Conservation (phyloP, 2,797 vertebrate genomes). For the Calcarius lapponicus region DNA sequence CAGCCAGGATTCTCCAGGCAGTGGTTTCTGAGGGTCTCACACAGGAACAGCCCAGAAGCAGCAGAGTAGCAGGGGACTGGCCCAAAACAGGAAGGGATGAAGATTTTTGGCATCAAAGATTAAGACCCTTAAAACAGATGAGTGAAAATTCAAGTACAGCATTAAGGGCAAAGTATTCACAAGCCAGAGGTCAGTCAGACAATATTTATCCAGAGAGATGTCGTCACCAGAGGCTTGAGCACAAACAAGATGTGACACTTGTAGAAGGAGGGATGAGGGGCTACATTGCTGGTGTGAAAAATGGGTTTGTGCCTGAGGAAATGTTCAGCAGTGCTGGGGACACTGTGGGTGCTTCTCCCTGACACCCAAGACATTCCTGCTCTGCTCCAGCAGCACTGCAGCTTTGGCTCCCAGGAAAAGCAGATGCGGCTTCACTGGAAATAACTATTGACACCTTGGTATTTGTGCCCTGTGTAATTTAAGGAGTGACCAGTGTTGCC, state of each 20-base stretch:
- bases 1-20: background rate
- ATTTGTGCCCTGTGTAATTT: background rate
- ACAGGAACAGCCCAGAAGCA: background rate
- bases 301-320: background rate
- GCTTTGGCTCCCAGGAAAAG: background rate
- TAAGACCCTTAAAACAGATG: background rate
- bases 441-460: background rate
- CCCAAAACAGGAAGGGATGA: background rate
- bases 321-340: background rate
- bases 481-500: background rate
- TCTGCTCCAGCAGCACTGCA: background rate
- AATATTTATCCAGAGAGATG: constrained; percentile 25
- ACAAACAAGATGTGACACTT: constrained; percentile 35
- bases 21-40: background rate
- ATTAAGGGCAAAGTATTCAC: background rate
- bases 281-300: constrained; percentile 17
- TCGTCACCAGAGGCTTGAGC: background rate
- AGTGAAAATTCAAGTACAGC: background rate
- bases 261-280: background rate
- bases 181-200: constrained; percentile 40
- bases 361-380: background rate
- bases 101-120: background rate
- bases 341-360: background rate
- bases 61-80: background rate
- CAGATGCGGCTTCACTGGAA: background rate